Evolutionary conservation across 1,140 invertebrate species (phyloP).

Genomic region (Drosophila nasuta): DNA sequence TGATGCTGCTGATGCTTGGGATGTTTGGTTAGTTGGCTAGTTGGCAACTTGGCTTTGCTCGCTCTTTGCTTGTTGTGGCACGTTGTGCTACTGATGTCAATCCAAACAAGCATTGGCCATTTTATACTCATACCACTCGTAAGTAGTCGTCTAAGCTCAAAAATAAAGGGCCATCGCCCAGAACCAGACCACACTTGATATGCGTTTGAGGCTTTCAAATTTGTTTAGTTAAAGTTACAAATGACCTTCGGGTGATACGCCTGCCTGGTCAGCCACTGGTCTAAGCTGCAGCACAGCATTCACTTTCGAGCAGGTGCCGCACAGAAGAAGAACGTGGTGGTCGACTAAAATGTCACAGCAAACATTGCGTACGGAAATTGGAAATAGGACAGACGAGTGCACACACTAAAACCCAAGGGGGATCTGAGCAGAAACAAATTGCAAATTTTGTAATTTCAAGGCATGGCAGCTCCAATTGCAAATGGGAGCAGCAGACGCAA

Average conservation of each 20-base stretch:
- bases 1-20: conserved; percentile 23
- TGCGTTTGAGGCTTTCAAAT: conserved; percentile 74
- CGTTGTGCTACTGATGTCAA: conserved; percentile 60
- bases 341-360: conserved; percentile 44
- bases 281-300: conserved; percentile 59
- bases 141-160: neutral
- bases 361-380: conserved; percentile 64
- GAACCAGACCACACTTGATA: conserved; percentile 75
- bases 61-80: conserved; percentile 44
- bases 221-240: conserved; percentile 81
- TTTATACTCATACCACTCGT: conserved; percentile 59
- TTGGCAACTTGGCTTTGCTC: conserved; percentile 8
- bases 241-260: conserved; percentile 71
- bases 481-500: conserved; percentile 22
- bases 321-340: conserved; percentile 6
- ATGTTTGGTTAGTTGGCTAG: neutral
- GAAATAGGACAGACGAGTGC: conserved; percentile 56
- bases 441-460: conserved; percentile 68
- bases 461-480: conserved; percentile 53
- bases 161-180: conserved; percentile 59
- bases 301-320: conserved; percentile 54
- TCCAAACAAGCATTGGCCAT: conserved; percentile 36
- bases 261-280: conserved; percentile 33
- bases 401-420: conserved; percentile 12
- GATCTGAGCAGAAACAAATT: conserved; percentile 56